phyloP scores from a whole-genome alignment of 2,797 vertebrate species.

The Rhinoraja longicauda region DNA sequence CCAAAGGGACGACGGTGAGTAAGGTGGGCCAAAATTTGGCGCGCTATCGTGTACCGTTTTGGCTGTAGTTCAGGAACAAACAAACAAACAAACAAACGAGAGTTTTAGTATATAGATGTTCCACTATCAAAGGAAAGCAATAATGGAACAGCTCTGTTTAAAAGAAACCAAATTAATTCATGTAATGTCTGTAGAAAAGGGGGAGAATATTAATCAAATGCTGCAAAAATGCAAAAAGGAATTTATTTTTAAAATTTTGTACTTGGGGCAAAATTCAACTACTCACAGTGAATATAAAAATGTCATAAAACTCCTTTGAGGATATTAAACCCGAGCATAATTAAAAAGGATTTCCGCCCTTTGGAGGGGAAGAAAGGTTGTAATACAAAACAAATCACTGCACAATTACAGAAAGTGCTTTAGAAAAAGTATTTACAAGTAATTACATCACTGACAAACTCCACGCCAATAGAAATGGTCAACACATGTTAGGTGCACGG shows the following conservation, averaged over 20 bases:
- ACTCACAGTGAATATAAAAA: conserved; percentile 37
- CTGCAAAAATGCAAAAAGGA: neutral
- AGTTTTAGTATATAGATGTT: too few relatives aligned
- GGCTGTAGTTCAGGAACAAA: too few relatives aligned
- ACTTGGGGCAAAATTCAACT: neutral
- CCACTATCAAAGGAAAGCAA: too few relatives aligned
- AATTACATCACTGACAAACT: conserved; percentile 32
- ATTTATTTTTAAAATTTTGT: neutral
- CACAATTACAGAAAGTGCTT: conserved; percentile 4
- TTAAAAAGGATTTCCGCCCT: neutral
- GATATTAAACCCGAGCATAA: neutral
- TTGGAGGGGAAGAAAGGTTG: too few relatives aligned
- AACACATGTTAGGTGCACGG: neutral
- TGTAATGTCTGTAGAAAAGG: neutral
- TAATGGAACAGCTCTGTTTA: too few relatives aligned
- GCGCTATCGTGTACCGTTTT: too few relatives aligned
- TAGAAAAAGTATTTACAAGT: conserved; percentile 29
- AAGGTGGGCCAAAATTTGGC: too few relatives aligned
- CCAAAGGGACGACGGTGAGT: too few relatives aligned
- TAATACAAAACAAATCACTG: conserved; percentile 31
- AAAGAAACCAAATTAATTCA: too few relatives aligned
- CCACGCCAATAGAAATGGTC: neutral
- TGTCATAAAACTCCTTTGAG: neutral
- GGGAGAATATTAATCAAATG: too few relatives aligned
- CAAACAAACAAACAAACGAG: too few relatives aligned